Base-by-base conservation (phyloP, 2,888 invertebrate species). In the Acrobasis suavella region DNA sequence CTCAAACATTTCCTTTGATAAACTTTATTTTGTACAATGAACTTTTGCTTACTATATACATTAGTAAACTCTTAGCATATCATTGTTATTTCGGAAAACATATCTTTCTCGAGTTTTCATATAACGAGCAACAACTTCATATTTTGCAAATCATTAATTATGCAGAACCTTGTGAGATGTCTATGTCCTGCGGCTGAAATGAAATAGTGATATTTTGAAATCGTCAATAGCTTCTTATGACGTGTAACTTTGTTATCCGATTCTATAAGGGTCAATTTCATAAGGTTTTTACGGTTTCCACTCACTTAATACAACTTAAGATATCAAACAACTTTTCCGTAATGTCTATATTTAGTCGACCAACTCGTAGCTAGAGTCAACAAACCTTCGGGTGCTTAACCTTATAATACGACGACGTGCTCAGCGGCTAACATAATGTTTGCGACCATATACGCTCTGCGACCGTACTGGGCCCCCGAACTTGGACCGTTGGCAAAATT, bases 341-440 rank as follows among this genome's bases (percentile, higher is more conserved):
- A 38, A 37, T 17, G 16, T 56, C 56, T 56, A 56, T 52, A 61
- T 56, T 62, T 50, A 55, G 54, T 38, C 55, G 46, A 50, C 37
- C 38, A 59, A 39, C 16, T 38, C 8, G 16, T 50, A 59, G 16
- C 16, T 50, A 66, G 63, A 70, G 76, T 77, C 77, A 79, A 83
- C 78, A 82, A 80, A 81, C 80, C 75, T 72, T 70, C 68, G 75
- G 86, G 85, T 88, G 76, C 72, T 81, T 84, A 83, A 87, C 87
- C 89, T 81, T 74, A 77, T 82, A 82, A 86, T 76, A 76, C 80
- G 77, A 72, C 77, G 84, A 85, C 84, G 82, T 84, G 54, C 72
- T 70, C 67, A 66, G 62, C 17, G 56, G 54, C 54, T 61, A 58
- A 65, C 56, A 58, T 55, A 50, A 59, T 60, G 63, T 68, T 60